Percentiles rank a stretch among this genome's conserved stretches.
These are phyloP conservation scores for Himalopsyche phryganea DNA, from an alignment of 1,140 invertebrate species.

Conservation along the genomic window DNA sequence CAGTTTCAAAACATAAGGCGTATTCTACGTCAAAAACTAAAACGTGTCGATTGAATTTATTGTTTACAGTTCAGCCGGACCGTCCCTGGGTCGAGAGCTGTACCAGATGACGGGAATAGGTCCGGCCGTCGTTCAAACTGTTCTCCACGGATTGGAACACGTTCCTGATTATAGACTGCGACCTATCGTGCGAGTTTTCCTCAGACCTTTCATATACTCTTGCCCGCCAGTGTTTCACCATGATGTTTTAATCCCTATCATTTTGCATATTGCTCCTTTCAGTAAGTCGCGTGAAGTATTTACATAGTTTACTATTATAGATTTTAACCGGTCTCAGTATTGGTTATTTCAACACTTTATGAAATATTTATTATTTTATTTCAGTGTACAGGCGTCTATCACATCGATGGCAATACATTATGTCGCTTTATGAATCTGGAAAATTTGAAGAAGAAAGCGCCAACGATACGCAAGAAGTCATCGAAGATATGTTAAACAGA, in stretches of 20 bases:
- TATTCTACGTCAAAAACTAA: not conserved
- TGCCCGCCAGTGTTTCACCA: conserved; percentile 77
- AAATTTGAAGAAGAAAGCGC: conserved; percentile 74
- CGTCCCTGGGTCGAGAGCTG: conserved; percentile 77
- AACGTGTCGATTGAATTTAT: not conserved
- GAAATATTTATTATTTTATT: conserved; percentile 31
- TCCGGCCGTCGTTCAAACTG: conserved; percentile 55
- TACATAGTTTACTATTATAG: no score
- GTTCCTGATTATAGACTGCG: conserved; percentile 84
- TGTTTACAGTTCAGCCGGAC: conserved; percentile 59
- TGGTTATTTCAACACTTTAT: no score
- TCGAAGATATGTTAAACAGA: conserved; percentile 84
- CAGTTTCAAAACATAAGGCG: not conserved
- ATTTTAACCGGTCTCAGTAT: not conserved
- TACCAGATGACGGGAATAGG: conserved; percentile 68
- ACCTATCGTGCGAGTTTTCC: conserved; percentile 76
- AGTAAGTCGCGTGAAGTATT: conserved; percentile 58
- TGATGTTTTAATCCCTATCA: conserved; percentile 71
- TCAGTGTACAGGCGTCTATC: conserved; percentile 73
- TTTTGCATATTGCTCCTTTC: conserved; percentile 71
- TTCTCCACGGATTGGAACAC: conserved; percentile 66
- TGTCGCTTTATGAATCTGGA: conserved; percentile 70
- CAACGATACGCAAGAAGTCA: conserved; percentile 79
- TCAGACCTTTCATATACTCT: conserved; percentile 80
- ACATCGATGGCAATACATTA: conserved; percentile 75